Evolutionary conservation across 1,140 invertebrate species (phyloP), one percentile per base, ranked within the genome.

Genomic region (Camponotus pennsylvanicus): DNA sequence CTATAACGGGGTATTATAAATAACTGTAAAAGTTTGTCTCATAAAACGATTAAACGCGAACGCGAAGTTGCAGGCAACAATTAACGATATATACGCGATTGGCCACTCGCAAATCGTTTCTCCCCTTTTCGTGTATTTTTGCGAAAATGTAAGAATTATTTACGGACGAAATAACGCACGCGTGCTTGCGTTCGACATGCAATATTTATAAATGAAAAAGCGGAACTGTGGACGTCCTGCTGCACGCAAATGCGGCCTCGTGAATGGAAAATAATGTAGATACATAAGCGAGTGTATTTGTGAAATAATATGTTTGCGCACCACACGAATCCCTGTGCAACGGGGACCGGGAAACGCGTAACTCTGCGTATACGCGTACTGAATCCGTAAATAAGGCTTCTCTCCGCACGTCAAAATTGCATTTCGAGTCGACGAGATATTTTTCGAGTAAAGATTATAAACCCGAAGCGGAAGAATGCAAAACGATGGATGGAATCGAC

Each of bases 291-390:
- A 2, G 13, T 9, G 37, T 32, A 61, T 76, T 59, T 42, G 76
- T 21, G 5, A 78, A 78, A 78, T 78, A 64, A 78, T 64, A 78
- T n/a, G n/a, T 11, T 21, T 45, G 27, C n/a, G 34, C 18, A 40
- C n/a, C 4, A n/a, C 8, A 45, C 1, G 15, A 57, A 8, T 15
- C 11, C 21, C 11, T 21, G 27, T 1, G 40, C 11, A 13, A 18
- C n/a, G 3, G 45, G 15, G 18, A 40, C 4, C 45, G 15, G 27
- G 6, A 52, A 71, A 71, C 69, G 37, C 37, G 37, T 61, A 61
- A 76, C 42, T 76, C 61, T 9, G 8, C 9, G 49, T 37, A 34
- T 27, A 21, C 18, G 42, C 57, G 57, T n/a, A 40, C 13, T 18
- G 18, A 11, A 61, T 32, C 8, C 34, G 15, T 40, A 34, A 42